Evolutionary conservation across 2,797 vertebrate genomes (phyloP), one percentile per base, ranked within the genome.

Genomic region (Podarcis siculus): DNA sequence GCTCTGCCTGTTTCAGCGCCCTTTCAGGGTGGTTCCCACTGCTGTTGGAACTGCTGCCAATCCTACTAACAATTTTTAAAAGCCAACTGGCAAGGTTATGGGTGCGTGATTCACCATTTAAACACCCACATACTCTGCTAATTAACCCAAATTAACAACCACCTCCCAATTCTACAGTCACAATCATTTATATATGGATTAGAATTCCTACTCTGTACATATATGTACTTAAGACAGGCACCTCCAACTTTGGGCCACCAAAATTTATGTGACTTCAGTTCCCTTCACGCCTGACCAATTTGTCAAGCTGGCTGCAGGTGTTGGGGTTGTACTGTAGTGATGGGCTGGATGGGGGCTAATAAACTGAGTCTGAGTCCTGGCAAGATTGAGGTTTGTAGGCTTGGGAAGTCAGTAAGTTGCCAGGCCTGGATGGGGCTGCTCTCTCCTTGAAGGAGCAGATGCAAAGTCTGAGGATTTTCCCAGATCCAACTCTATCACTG

Each of bases 31-130:
- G 45, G 67, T 27, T 58, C 55, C 67, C 21, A 42, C n/a, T 45
- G 86, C 55, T 66, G 21, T 75, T 82, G 37, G 79, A 81, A 81
- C 82, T 84, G 66, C 75, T 78, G 61, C 21, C 76, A 72, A 61
- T 12, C 69, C 72, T 73, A 6, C 71, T 64, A 15, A 32, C 71
- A 21, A 7, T 37, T 37, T 85, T 85, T 39, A 79, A 85, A 89
- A 66, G 30, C n/a, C 39, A 77, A 64, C 58, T 73, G 76, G 17
- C 77, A 66, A 76, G 37, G 49, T 84, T 75, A 81, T 61, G 19
- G n/a, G 73, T 55, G 30, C 66, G 30, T 76, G 42, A 67, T 49
- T 85, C 75, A 55, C 39, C 42, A 81, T 85, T 85, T 85, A 89
- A 55, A 83, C 75, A 45, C 12, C 49, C 32, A 55, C 76, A 42